Percentiles rank a stretch among this genome's conserved stretches.
Conservation (phyloP, 2,797 vertebrate species). For the Hylomyscus alleni region DNA sequence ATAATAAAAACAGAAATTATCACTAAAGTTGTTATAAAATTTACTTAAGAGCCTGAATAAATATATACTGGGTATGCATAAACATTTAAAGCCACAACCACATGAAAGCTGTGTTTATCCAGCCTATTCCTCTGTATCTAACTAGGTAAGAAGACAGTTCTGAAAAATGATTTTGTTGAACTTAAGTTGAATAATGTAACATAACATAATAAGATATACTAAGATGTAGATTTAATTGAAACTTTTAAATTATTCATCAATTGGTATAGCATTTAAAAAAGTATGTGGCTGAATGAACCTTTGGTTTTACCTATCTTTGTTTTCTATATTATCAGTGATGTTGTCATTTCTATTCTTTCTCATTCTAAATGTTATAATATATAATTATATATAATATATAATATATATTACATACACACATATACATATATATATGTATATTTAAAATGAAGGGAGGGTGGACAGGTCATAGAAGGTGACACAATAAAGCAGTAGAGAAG, state of each 20-base stretch:
- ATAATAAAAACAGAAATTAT: constrained; percentile 73
- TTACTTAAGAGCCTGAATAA: constrained; percentile 65
- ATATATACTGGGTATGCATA: constrained; percentile 59
- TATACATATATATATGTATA: neutral
- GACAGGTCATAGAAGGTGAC: neutral
- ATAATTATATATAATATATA: neutral
- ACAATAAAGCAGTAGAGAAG: neutral
- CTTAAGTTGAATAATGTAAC: constrained; percentile 66
- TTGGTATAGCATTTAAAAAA: neutral
- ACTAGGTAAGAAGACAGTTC: constrained; percentile 4
- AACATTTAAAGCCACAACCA: constrained; percentile 63
- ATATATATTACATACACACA: too few relatives aligned
- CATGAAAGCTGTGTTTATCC: constrained; percentile 59
- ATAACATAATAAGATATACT: neutral
- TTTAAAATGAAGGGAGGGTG: neutral
- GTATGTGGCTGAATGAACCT: neutral
- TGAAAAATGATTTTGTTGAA: constrained; percentile 50
- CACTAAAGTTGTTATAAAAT: constrained; percentile 50
- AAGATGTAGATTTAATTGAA: neutral
- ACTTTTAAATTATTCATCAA: neutral
- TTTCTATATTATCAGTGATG: neutral
- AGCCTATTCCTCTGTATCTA: constrained; percentile 33
- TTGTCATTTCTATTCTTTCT: neutral
- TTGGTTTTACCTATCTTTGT: neutral
- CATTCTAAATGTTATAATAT: neutral